Base-by-base conservation (phyloP, 1,140 invertebrate genomes). In the Bombus pyrosoma region DNA sequence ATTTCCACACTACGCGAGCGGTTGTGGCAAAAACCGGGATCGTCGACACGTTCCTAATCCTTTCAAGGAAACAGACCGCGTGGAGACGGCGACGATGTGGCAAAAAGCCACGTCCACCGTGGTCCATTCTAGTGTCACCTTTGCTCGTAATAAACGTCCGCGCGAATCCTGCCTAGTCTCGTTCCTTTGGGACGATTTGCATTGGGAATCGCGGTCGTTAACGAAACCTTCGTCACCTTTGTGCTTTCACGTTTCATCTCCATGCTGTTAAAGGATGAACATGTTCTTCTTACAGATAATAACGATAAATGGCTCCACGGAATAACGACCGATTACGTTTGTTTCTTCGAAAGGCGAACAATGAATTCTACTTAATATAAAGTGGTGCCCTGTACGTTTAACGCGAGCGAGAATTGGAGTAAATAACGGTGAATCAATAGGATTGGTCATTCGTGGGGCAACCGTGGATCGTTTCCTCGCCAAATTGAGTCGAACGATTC, bases 61-160 rank as follows among this genome's bases (percentile, higher is more conserved):
- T 81, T 85, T 85, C 71, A 74, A 41, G 71, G 83, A 34, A 69
- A 83, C 41, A 73, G 69, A 69, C 28, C 82, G 82, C 75, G 73
- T 8, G 82, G 34, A 64, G 71, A 78, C 74, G 68, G 37, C 32
- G 22, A 43, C 34, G 34, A 41, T 39, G 41, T 81, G 69, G 77
- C 53, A 73, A 86, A 83, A 83, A 83, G 57, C 32, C 74, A 32
- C 73, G 82, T 79, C 66, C n/a, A 37, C 8, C 83, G 68, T 83
- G 81, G 43, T 41, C 74, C 75, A 83, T 86, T 86, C 81, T 86
- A 37, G 81, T 83, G 84, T 85, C 84, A 81, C 71, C 71, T 74
- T 68, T 53, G 57, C 69, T 57, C 69, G 72, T 81, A 81, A 81
- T 81, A 81, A 81, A 85, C 84, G 79, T 75, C n/a, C 59, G 34